Evolutionary conservation across 1,140 invertebrate genomes (phyloP).

Genomic region (Brachionus koreanus): DNA sequence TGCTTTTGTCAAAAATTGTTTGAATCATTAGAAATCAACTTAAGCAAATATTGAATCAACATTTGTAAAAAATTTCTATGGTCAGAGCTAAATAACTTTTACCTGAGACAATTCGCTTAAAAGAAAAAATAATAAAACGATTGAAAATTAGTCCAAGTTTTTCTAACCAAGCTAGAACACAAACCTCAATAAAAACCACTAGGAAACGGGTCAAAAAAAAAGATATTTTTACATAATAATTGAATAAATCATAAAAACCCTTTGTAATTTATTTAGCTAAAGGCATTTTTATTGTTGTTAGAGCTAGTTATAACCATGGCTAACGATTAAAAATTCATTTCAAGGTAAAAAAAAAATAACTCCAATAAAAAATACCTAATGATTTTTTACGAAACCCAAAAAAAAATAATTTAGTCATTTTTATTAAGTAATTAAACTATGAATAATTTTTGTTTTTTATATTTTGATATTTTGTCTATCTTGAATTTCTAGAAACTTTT

Average conservation of each 20-base stretch:
- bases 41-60: not conserved
- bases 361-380: not conserved
- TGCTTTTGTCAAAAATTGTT: too few relatives aligned
- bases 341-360: not conserved
- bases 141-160: not conserved
- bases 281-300: not conserved
- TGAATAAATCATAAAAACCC: not conserved
- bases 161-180: not conserved
- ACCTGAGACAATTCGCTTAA: not conserved
- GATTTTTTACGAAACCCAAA: not conserved
- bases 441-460: not conserved
- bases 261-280: not conserved
- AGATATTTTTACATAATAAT: not conserved
- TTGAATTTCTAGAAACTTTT: constrained; percentile 12
- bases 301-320: not conserved
- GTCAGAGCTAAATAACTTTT: not conserved
- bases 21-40: not conserved
- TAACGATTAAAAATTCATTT: not conserved
- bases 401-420: not conserved
- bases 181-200: not conserved
- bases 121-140: not conserved
- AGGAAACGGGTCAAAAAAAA: not conserved
- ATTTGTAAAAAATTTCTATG: not conserved
- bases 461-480: not conserved
- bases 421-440: constrained; percentile 17